phyloP scores from a whole-genome alignment of 1,140 invertebrate genomes.

The Pseudomyrmex pallidus region DNA sequence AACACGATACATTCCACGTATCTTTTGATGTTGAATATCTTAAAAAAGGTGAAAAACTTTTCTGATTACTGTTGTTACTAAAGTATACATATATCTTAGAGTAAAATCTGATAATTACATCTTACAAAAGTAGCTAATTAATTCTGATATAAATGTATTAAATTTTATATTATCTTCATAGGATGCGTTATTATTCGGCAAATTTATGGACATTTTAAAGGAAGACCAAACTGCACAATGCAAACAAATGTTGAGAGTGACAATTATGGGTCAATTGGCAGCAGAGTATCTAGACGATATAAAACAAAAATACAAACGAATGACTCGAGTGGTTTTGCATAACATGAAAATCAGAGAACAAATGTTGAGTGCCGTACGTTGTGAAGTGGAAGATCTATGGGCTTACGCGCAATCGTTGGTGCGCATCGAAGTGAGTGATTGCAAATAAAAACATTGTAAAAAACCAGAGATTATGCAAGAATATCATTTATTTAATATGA shows the following conservation, averaged over 20 bases:
- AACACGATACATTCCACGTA: slow-evolving; percentile 87
- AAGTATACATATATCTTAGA: background rate
- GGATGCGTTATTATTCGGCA: slow-evolving; percentile 87
- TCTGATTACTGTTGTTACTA: background rate
- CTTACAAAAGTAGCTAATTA: too few relatives aligned
- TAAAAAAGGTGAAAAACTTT: slow-evolving; percentile 85
- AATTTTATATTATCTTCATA: slow-evolving; percentile 68
- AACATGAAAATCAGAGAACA: slow-evolving; percentile 87
- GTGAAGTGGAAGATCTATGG: slow-evolving; percentile 86
- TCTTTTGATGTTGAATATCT: slow-evolving; percentile 86
- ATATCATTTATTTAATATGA: background rate
- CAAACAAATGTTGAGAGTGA: slow-evolving; percentile 86
- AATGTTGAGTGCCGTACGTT: slow-evolving; percentile 84
- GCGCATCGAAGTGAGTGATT: slow-evolving; percentile 85
- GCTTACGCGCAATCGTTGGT: slow-evolving; percentile 86
- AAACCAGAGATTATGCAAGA: too few relatives aligned
- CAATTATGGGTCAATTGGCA: slow-evolving; percentile 87
- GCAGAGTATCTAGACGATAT: slow-evolving; percentile 87
- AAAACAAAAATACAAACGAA: slow-evolving; percentile 85
- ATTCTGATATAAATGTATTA: too few relatives aligned
- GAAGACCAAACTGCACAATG: slow-evolving; percentile 86
- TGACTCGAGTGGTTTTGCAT: slow-evolving; percentile 86
- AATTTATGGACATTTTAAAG: slow-evolving; percentile 85
- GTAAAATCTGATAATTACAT: too few relatives aligned
- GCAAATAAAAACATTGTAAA: background rate